Evolutionary conservation across 2,797 vertebrate genomes (phyloP), one percentile per base, ranked within the genome.

Genomic region (Coregonus suidteri): DNA sequence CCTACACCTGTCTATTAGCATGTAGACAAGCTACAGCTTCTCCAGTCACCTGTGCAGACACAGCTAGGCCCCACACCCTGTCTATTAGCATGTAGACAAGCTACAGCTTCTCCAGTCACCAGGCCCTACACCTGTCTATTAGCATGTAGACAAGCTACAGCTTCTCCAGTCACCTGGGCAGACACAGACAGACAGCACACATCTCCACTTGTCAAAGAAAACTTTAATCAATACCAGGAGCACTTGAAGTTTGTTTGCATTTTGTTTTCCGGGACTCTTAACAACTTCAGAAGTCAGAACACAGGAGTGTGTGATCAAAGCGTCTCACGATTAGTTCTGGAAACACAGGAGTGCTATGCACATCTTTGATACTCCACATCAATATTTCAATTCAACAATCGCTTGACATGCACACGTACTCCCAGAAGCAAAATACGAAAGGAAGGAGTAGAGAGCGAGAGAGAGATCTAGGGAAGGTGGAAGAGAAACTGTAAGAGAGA

Each of bases 301-400:
- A 95, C 93, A 95, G 94, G 92, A 94, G 92, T 91, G 90, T 86
- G 87, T 95, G 94, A 95, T 95, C 94, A 95, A 95, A 95, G 95
- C 90, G 88, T 87, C 94, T 92, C 93, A 91, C 91, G 91, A 93
- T 94, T 94, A 95, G 93, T 92, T 95, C 93, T 94, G 93, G 93
- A 95, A 94, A 95, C 93, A 94, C 94, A 93, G 93, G 94, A 95
- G 93, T 93, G 91, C 93, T 93, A 92, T 91, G 89, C 93, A 90
- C 90, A 82, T 92, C 94, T 95, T 95, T 95, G 94, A 95, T 95
- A 94, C 93, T 94, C 91, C 88, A 92, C 94, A 95, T 95, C 95
- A 95, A 95, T 95, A 95, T 94, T 95, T 95, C 94, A 95, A 94
- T 94, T 94, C 94, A 94, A 95, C 94, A 94, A 95, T 94, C 94